Percentiles rank a stretch among this genome's conserved stretches.
These are phyloP conservation scores for Podargus strigoides DNA, from an alignment of 2,797 vertebrate genomes.

Conservation along the genomic window DNA sequence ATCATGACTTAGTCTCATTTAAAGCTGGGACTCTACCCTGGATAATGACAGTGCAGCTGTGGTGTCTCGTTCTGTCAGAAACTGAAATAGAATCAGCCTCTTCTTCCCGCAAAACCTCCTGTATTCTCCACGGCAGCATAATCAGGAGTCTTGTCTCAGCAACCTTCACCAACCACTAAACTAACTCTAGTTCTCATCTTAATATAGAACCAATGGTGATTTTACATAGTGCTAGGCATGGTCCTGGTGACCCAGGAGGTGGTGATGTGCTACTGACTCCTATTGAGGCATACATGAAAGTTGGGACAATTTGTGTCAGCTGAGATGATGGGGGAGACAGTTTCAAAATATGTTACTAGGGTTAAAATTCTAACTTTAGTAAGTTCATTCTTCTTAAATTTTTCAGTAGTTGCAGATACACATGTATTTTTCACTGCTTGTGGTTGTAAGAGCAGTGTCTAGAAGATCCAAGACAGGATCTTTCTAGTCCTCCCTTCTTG, in stretches of 20 bases:
- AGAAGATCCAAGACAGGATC: neutral
- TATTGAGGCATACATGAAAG: neutral
- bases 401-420: neutral
- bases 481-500: neutral
- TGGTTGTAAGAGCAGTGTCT: neutral
- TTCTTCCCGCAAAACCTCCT: neutral
- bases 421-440: neutral
- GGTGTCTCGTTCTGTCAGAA: neutral
- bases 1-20: neutral
- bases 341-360: neutral
- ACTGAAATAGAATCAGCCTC: neutral
- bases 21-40: neutral
- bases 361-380: neutral
- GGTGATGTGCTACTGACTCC: neutral
- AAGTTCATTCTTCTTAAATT: neutral
- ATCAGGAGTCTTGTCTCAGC: neutral
- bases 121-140: neutral
- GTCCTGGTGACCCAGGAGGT: neutral
- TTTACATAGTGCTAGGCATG: neutral
- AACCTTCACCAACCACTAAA: neutral
- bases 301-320: neutral
- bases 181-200: neutral
- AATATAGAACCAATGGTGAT: neutral
- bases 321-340: neutral
- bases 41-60: neutral